These are phyloP conservation scores for Brachylomia viminalis DNA, from an alignment of 2,888 invertebrate genomes.

Conservation along the genomic window DNA sequence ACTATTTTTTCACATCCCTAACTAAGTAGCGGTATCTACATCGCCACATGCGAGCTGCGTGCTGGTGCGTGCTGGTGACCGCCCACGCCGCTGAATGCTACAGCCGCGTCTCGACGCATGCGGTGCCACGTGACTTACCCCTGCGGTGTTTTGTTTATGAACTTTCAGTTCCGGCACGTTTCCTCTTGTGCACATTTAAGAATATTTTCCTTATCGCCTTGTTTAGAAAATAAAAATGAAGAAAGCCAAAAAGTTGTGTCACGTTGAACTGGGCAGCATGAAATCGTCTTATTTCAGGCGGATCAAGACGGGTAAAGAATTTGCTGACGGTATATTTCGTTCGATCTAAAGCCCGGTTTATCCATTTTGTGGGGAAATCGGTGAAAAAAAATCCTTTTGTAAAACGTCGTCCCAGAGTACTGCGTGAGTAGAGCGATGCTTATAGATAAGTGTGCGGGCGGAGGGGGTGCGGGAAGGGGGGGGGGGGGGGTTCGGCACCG, in stretches of 20 bases:
- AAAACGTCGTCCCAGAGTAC: constrained; percentile 47
- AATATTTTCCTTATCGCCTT: constrained; percentile 10
- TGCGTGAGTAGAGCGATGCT: constrained; percentile 18
- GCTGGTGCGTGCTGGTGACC: background rate
- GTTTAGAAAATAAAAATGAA: background rate
- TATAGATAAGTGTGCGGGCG: constrained; percentile 39
- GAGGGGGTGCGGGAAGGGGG: background rate
- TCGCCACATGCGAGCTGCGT: too few relatives aligned
- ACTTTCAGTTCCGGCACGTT: constrained; percentile 26
- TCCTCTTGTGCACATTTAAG: background rate
- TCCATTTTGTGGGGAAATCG: constrained; percentile 57
- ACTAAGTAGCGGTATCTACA: too few relatives aligned
- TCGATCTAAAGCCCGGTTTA: constrained; percentile 60
- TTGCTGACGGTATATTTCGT: constrained; percentile 46
- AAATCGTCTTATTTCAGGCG: constrained; percentile 36
- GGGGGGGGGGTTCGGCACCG: background rate
- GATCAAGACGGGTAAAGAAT: constrained; percentile 31
- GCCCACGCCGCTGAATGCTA: background rate
- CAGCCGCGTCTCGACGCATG: background rate
- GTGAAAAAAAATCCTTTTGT: constrained; percentile 60
- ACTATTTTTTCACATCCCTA: too few relatives aligned
- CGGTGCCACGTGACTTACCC: constrained; percentile 17
- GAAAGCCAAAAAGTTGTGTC: background rate
- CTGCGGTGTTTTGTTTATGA: constrained; percentile 6
- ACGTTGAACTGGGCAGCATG: constrained; percentile 6